A percentile compares a stretch with the other conserved stretches of the same genome.
Conservation (phyloP, 53 echinoderm and acorn worm genomes). For the Stichopus horrens region DNA sequence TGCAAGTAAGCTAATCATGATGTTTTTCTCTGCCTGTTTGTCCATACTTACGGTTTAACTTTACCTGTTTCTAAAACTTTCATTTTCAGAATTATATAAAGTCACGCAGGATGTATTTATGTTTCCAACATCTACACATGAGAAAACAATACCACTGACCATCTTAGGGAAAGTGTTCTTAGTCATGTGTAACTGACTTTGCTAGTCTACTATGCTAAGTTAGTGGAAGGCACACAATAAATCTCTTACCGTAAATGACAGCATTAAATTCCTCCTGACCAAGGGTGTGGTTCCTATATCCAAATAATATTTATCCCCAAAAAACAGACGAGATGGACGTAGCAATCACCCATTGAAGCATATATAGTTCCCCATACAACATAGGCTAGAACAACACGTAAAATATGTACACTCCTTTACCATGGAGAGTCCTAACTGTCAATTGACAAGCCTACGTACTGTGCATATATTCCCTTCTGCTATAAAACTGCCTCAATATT, state of each 20-base stretch:
- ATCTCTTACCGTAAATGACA: background rate
- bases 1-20: no score
- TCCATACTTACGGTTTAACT: no score
- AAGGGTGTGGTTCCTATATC: background rate
- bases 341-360: background rate
- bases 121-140: no score
- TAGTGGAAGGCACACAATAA: background rate
- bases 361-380: background rate
- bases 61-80: no score
- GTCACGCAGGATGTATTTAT: no score
- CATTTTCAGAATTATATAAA: no score
- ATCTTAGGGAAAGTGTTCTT: no score
- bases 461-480: slow-evolving; percentile 27
- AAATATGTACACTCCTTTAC: background rate
- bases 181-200: no score
- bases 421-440: slow-evolving; percentile 5
- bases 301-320: background rate
- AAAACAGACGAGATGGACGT: background rate
- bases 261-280: background rate
- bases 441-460: slow-evolving; percentile 27
- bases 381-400: background rate
- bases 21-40: no score
- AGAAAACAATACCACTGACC: no score
- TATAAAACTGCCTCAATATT: slow-evolving; percentile 23
- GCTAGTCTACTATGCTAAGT: no score